Conservation (phyloP, 1,140 invertebrate genomes). For the Asbolus verrucosus region DNA sequence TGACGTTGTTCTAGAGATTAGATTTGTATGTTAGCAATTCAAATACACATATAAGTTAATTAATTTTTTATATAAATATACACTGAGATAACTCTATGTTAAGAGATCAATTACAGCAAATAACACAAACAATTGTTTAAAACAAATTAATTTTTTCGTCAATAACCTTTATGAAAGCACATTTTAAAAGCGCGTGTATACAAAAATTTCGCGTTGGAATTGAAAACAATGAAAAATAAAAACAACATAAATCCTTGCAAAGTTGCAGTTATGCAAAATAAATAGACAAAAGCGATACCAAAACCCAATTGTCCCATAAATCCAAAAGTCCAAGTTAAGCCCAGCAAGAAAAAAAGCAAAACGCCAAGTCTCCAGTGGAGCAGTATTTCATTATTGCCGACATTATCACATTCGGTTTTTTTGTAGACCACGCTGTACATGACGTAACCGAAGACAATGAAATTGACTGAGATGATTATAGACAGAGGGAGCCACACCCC, state of each 20-base stretch:
- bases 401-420: slow-evolving; percentile 63
- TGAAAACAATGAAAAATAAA: slow-evolving; percentile 73
- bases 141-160: too few relatives aligned
- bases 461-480: slow-evolving; percentile 69
- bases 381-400: slow-evolving; percentile 64
- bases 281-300: slow-evolving; percentile 68
- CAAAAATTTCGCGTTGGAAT: slow-evolving; percentile 68
- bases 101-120: too few relatives aligned
- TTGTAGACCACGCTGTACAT: slow-evolving; percentile 67
- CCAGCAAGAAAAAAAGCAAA: slow-evolving; percentile 73
- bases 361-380: slow-evolving; percentile 71
- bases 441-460: slow-evolving; percentile 69
- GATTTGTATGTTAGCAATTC: too few relatives aligned
- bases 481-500: slow-evolving; percentile 70
- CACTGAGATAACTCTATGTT: too few relatives aligned
- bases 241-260: slow-evolving; percentile 75
- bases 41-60: too few relatives aligned
- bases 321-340: slow-evolving; percentile 75
- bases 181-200: slow-evolving; percentile 54
- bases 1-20: too few relatives aligned
- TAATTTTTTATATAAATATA: too few relatives aligned
- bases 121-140: too few relatives aligned
- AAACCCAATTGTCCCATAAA: slow-evolving; percentile 69
- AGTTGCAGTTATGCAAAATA: slow-evolving; percentile 74
- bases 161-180: too few relatives aligned